A percentile compares a stretch with the other conserved stretches of the same genome.
Conservation (phyloP, 2,888 invertebrate species). For the Arctia plantaginis region DNA sequence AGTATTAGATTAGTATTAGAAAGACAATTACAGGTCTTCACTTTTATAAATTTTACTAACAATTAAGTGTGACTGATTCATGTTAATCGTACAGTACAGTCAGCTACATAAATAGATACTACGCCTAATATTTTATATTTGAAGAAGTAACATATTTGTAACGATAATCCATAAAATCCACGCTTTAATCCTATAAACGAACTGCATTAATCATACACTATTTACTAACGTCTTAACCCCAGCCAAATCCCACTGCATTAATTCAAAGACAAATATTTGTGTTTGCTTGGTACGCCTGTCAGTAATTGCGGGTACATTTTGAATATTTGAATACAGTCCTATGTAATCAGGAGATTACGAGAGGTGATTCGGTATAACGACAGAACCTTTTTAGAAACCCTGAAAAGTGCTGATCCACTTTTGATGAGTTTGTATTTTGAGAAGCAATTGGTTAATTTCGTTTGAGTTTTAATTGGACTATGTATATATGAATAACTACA, state of each 20-base stretch:
- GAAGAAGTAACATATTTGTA: too few species aligned
- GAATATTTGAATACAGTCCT: constrained; percentile 51
- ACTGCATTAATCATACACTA: constrained; percentile 43
- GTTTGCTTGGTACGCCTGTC: constrained; percentile 54
- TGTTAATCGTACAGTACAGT: too few species aligned
- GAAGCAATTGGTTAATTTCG: too few species aligned
- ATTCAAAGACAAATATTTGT: constrained; percentile 61
- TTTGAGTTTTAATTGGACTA: neutral
- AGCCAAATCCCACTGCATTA: constrained; percentile 48
- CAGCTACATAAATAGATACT: too few species aligned
- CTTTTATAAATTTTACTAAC: too few species aligned
- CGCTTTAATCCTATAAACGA: constrained; percentile 29
- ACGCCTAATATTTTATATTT: too few species aligned
- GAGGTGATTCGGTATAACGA: constrained; percentile 30
- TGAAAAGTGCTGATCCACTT: constrained; percentile 26
- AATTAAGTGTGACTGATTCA: too few species aligned
- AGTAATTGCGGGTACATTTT: constrained; percentile 60
- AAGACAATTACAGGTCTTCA: too few species aligned
- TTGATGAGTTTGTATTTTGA: constrained; percentile 32
- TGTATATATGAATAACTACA: neutral
- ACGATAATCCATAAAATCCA: constrained; percentile 28
- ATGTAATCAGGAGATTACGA: constrained; percentile 46
- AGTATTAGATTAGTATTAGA: too few species aligned
- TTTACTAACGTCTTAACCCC: constrained; percentile 50
- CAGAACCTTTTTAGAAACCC: constrained; percentile 24